Evolutionary conservation across 2,888 invertebrate genomes (phyloP).

Genomic region (Phymatocera aterrima): DNA sequence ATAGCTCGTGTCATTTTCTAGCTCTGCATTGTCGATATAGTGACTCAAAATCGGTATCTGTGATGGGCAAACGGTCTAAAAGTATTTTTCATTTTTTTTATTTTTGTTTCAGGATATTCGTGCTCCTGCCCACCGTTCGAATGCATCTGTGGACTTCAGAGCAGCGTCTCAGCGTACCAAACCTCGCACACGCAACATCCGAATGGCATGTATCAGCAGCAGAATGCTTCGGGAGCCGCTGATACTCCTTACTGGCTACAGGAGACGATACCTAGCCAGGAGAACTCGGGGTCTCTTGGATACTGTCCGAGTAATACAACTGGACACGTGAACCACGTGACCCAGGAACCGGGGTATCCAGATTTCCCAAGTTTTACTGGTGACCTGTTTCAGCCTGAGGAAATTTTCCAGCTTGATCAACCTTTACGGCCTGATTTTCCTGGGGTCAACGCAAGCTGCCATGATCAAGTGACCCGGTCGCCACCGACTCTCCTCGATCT

Average conservation of each 20-base stretch:
- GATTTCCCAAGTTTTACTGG: slow-evolving; percentile 79
- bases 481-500: slow-evolving; percentile 85
- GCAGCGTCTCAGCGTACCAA: slow-evolving; percentile 61
- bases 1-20: neutral
- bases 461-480: slow-evolving; percentile 78
- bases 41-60: neutral
- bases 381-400: slow-evolving; percentile 86
- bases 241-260: slow-evolving; percentile 71
- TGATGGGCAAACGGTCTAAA: neutral
- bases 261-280: slow-evolving; percentile 73
- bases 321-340: slow-evolving; percentile 72
- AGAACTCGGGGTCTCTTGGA: slow-evolving; percentile 64
- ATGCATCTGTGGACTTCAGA: slow-evolving; percentile 80
- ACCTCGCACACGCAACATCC: slow-evolving; percentile 58
- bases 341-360: slow-evolving; percentile 70
- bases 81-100: neutral
- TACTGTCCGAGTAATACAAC: slow-evolving; percentile 69
- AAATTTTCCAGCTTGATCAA: slow-evolving; percentile 87
- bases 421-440: slow-evolving; percentile 82
- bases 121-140: slow-evolving; percentile 87
- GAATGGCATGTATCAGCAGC: slow-evolving; percentile 58
- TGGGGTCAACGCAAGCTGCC: slow-evolving; percentile 57
- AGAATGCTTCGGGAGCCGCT: slow-evolving; percentile 53
- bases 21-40: neutral
- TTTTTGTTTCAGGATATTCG: slow-evolving; percentile 76